Evolutionary conservation across 2,888 invertebrate genomes (phyloP).

Genomic region (Oscheius sp.): DNA sequence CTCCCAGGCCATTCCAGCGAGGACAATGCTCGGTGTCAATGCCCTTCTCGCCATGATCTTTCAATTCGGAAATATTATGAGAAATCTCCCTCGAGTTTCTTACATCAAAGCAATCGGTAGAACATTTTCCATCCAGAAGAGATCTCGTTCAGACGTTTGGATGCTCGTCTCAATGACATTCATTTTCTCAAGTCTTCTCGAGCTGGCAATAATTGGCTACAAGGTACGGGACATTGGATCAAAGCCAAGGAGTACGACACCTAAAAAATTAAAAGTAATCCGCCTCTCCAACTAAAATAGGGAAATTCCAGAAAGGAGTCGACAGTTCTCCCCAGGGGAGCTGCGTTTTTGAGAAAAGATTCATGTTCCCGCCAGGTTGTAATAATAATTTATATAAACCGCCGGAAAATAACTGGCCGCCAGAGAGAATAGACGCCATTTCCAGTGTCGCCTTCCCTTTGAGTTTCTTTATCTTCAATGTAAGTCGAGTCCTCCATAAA

Average conservation of each 20-base stretch:
- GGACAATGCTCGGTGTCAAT: conserved; percentile 67
- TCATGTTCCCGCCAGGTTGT: conserved; percentile 67
- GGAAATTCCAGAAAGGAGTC: neutral
- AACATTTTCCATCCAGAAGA: neutral
- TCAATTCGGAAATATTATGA: conserved; percentile 71
- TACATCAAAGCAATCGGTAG: conserved; percentile 65
- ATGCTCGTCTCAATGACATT: conserved; percentile 64
- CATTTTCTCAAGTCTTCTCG: conserved; percentile 58
- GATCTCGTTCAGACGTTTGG: conserved; percentile 56
- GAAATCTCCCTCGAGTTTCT: conserved; percentile 63
- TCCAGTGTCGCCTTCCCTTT: conserved; percentile 70
- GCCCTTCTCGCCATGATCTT: conserved; percentile 67
- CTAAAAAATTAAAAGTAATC: conserved; percentile 41
- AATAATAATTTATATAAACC: conserved; percentile 25
- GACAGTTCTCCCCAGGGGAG: conserved; percentile 60
- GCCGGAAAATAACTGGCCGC: conserved; percentile 40
- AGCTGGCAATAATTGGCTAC: conserved; percentile 61
- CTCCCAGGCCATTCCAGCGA: conserved; percentile 58
- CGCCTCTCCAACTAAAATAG: neutral
- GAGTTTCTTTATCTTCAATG: conserved; percentile 72
- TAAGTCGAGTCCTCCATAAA: conserved; percentile 35
- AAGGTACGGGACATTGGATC: conserved; percentile 52
- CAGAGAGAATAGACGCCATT: conserved; percentile 66
- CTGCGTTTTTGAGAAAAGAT: conserved; percentile 64
- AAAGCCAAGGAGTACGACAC: conserved; percentile 33